Evolutionary conservation across 2,113 vertebrate species (phyloP).

Genomic region (Hirundichthys speculiger): DNA sequence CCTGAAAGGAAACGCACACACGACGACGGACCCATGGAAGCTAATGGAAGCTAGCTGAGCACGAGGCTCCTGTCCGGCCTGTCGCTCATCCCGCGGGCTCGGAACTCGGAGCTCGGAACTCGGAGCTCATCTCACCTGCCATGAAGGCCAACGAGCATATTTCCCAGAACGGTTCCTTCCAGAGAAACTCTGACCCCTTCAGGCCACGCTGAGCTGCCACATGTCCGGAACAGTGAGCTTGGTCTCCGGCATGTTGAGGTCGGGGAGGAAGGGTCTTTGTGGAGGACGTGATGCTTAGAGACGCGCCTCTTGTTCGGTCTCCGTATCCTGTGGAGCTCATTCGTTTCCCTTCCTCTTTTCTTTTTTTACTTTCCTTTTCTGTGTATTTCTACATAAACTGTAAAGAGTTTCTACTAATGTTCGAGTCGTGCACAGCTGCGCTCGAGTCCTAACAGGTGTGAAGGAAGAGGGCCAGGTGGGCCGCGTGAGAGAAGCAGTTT

Average conservation of each 20-base stretch:
- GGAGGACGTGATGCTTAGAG: conserved; percentile 33
- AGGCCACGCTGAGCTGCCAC: too few relatives aligned
- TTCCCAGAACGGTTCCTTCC: background rate
- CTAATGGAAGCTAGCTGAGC: too few relatives aligned
- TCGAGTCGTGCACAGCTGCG: conserved; percentile 41
- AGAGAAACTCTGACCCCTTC: too few relatives aligned
- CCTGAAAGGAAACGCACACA: too few relatives aligned
- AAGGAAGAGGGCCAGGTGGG: conserved; percentile 49
- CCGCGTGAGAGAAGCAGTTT: conserved; percentile 24
- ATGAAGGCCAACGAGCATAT: background rate
- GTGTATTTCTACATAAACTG: conserved; percentile 14
- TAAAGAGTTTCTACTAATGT: conserved; percentile 48
- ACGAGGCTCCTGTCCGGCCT: too few relatives aligned
- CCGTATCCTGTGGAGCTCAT: conserved; percentile 68
- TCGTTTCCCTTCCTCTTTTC: conserved; percentile 35
- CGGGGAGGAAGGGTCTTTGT: conserved; percentile 24
- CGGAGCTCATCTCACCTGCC: too few relatives aligned
- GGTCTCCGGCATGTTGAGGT: conserved; percentile 10
- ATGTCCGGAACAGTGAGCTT: too few relatives aligned
- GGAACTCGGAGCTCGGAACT: too few relatives aligned
- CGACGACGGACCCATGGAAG: too few relatives aligned
- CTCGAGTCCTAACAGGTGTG: conserved; percentile 55
- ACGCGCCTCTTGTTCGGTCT: conserved; percentile 35
- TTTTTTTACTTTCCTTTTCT: background rate
- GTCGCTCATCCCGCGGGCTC: too few relatives aligned